Evolutionary conservation across 2,888 invertebrate genomes (phyloP), one percentile per base, ranked within the genome.

Genomic region (Rhodophaea formosa): DNA sequence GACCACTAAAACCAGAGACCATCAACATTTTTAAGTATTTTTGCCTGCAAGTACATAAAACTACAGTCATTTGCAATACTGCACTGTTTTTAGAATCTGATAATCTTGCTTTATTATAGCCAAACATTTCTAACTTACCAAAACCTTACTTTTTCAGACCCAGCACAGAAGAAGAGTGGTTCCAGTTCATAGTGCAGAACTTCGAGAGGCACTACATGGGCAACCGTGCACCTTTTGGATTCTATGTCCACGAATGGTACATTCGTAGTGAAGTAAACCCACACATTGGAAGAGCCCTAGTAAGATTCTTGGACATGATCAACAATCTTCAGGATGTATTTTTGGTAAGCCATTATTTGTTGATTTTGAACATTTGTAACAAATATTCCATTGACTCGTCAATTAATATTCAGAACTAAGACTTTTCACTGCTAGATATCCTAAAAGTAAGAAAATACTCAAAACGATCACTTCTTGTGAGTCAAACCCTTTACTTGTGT

Each of bases 161-260:
- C 0, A 62, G 62, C 1, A 86, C 93, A 35, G 86, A 88, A 16
- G 82, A 92, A 0, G 91, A 78, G 0, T 82, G 94, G 62, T 86
- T 88, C 58, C 64, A 91, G 0, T 94, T 94, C 80, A 92, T 95
- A 68, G 76, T 92, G 53, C 72, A 74, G 0, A 95, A 95, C 79
- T 95, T 96, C 69, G 81, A 93, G 49, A 86, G 92, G 0, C 94
- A 94, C 66, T 95, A 95, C 75, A 66, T 87, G 0, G 88, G 91
- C 7, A 95, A 93, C 74, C 87, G 93, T 0, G 93, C 95, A 5
- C 95, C 95, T 0, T 94, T 94, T 70, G 94, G 94, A 1, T 90
- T 95, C 68, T 94, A 92, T 72, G 79, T 94, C 52, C 95, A 95
- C 71, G 93, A 94, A 3, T 94, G 94, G 93, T 94, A 94, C 67